Conservation (phyloP, 1,140 invertebrate species). For the Lasaia peninsularis region DNA sequence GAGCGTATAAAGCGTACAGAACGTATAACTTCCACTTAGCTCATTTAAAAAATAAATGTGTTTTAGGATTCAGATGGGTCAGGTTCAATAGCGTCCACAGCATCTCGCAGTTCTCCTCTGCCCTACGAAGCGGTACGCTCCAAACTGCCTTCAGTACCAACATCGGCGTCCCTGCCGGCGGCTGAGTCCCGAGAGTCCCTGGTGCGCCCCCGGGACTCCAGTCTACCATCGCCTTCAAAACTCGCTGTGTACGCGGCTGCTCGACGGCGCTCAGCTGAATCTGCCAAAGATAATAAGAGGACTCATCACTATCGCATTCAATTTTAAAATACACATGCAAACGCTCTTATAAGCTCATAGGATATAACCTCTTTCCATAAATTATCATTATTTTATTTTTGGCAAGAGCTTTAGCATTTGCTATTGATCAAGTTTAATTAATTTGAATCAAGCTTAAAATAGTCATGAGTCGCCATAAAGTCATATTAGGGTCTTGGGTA, state of each 20-base stretch:
- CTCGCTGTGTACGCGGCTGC: slow-evolving; percentile 76
- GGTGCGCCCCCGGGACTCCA: slow-evolving; percentile 68
- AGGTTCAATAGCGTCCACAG: slow-evolving; percentile 63
- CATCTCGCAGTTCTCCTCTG: slow-evolving; percentile 59
- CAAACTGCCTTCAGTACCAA: slow-evolving; percentile 79
- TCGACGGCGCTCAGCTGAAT: slow-evolving; percentile 77
- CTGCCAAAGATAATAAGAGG: slow-evolving; percentile 76
- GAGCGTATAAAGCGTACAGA: no score
- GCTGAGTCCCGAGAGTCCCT: slow-evolving; percentile 71
- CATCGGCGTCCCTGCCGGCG: slow-evolving; percentile 68
- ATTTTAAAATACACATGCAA: slow-evolving; percentile 62
- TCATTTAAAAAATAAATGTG: neutral
- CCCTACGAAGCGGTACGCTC: slow-evolving; percentile 75
- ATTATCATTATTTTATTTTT: no score
- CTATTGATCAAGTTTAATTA: no score
- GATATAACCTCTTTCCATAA: no score
- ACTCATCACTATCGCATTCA: slow-evolving; percentile 83
- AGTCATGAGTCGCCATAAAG: no score
- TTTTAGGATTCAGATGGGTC: slow-evolving; percentile 73
- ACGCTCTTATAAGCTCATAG: neutral
- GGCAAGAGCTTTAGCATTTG: no score
- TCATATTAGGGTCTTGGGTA: no score
- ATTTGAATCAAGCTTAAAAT: no score
- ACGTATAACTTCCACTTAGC: no score
- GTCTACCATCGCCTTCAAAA: slow-evolving; percentile 80